Evolutionary conservation across 2,797 vertebrate genomes (phyloP).

Genomic region (Hydrophis major): DNA sequence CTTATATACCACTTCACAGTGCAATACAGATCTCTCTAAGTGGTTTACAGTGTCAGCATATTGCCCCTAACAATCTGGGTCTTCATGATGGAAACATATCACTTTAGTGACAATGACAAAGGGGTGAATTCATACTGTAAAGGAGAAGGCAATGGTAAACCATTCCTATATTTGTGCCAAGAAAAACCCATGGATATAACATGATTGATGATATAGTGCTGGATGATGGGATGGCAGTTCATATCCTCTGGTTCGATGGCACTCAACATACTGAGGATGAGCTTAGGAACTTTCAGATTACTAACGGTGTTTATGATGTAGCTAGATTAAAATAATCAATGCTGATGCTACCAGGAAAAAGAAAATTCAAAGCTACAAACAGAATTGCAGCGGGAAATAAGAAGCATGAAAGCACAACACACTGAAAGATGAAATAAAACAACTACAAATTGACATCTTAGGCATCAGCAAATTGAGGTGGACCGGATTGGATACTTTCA

Average conservation of each 20-base stretch:
- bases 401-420: neutral
- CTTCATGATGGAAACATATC: neutral
- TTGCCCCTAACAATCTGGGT: too few species aligned
- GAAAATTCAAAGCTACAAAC: neutral
- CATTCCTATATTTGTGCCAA: neutral
- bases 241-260: neutral
- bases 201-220: neutral
- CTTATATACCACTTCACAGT: too few species aligned
- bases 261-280: neutral
- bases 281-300: neutral
- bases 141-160: neutral
- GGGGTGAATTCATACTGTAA: neutral
- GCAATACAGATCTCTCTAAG: too few species aligned
- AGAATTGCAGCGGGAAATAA: neutral
- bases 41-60: too few species aligned
- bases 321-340: neutral
- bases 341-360: neutral
- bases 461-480: neutral
- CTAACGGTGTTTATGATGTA: neutral
- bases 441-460: neutral
- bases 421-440: neutral
- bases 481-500: neutral
- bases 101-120: neutral
- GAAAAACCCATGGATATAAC: neutral
- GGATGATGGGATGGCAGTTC: neutral